Conservation (phyloP, 2,888 invertebrate genomes). For the Patella caerulea region DNA sequence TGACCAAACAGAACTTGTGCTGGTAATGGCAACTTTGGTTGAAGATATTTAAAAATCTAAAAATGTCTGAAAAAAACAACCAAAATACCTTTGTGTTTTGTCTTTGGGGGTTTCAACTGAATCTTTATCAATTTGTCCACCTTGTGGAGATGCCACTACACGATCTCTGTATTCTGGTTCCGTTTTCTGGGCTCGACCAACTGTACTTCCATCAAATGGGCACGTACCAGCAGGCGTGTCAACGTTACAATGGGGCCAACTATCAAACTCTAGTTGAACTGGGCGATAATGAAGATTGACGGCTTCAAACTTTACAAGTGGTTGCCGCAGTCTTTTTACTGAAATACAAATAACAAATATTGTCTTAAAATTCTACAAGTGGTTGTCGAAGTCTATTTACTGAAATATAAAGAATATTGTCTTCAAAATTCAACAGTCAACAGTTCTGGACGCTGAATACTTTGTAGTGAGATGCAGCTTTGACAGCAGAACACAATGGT, state of each 20-base stretch:
- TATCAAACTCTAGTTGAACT: constrained; percentile 47
- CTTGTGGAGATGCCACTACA: constrained; percentile 15
- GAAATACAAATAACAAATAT: constrained; percentile 19
- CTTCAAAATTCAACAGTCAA: constrained; percentile 61
- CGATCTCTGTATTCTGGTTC: constrained; percentile 27
- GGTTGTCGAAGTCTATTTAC: constrained; percentile 55
- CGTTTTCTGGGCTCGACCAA: constrained; percentile 16
- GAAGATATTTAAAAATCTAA: too few species aligned
- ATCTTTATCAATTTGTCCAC: constrained; percentile 11
- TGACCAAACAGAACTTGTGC: too few species aligned
- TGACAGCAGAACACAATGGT: too few species aligned
- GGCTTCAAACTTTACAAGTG: constrained; percentile 63
- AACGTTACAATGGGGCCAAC: constrained; percentile 58
- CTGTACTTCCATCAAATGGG: constrained; percentile 59
- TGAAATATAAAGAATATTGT: constrained; percentile 28
- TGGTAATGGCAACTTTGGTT: too few species aligned
- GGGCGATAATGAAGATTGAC: constrained; percentile 52
- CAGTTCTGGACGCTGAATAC: too few species aligned
- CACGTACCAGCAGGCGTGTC: constrained; percentile 58
- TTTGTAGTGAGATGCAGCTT: too few species aligned
- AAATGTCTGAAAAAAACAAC: too few species aligned
- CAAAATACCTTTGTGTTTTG: constrained; percentile 10
- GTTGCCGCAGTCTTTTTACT: constrained; percentile 55
- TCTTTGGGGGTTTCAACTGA: constrained; percentile 10
- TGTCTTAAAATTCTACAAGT: constrained; percentile 60